Conservation (phyloP, 2,113 vertebrate species). For the Setophaga coronata region DNA sequence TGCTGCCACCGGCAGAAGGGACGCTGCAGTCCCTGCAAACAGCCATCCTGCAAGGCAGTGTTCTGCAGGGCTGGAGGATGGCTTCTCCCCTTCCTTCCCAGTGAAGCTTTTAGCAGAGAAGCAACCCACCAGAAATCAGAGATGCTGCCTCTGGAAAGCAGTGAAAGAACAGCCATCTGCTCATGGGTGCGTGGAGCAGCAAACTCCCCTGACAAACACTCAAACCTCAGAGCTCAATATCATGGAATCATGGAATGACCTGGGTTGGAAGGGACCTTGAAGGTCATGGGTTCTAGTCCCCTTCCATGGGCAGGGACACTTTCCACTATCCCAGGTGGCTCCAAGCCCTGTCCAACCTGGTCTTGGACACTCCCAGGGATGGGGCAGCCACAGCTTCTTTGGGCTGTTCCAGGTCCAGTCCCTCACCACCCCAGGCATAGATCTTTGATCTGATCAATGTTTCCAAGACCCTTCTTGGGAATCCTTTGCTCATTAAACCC, state of each 20-base stretch:
- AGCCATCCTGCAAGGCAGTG: background rate
- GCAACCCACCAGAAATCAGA: background rate
- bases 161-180: background rate
- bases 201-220: rapidly evolving
- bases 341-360: background rate
- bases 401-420: background rate
- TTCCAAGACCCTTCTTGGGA: background rate
- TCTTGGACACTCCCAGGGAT: background rate
- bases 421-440: background rate
- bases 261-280: background rate
- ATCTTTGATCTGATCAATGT: background rate
- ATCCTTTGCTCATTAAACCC: background rate
- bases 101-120: background rate
- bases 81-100: background rate
- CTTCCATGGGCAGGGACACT: background rate
- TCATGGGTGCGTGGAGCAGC: rapidly evolving
- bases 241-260: background rate
- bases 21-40: background rate
- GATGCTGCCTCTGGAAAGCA: background rate
- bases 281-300: background rate
- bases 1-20: background rate
- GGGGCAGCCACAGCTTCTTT: background rate
- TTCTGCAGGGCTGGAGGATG: background rate
- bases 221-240: background rate
- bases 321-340: background rate